phyloP scores from a whole-genome alignment of 1,140 invertebrate genomes.

The Aethina tumida region DNA sequence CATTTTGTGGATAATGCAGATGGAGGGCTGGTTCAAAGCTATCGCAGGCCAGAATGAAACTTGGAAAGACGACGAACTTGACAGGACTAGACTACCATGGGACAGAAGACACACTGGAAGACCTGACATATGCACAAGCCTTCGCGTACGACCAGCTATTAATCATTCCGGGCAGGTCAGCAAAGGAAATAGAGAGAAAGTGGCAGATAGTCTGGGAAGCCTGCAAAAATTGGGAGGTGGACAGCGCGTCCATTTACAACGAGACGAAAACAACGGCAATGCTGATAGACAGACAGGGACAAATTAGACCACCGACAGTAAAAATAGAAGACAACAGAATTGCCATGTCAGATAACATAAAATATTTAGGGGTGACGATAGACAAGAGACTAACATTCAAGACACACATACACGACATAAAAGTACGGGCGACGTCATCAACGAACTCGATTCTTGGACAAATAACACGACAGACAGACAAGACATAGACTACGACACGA shows the following conservation, averaged over 20 bases:
- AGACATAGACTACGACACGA: no score
- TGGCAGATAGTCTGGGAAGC: slow-evolving; percentile 8
- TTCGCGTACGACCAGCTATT: slow-evolving; percentile 17
- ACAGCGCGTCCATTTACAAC: slow-evolving; percentile 12
- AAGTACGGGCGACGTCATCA: no score
- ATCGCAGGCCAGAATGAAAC: slow-evolving; percentile 8
- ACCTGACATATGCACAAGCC: slow-evolving; percentile 7
- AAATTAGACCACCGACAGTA: slow-evolving; percentile 11
- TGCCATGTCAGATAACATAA: neutral
- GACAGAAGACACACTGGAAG: neutral
- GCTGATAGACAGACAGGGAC: slow-evolving; percentile 4
- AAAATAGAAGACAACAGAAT: slow-evolving; percentile 4
- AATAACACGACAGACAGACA: no score
- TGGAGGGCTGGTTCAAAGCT: slow-evolving; percentile 15
- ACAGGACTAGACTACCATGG: no score
- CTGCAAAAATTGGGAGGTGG: slow-evolving; percentile 1
- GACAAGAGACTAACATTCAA: slow-evolving; percentile 12
- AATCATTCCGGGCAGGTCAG: slow-evolving; percentile 9
- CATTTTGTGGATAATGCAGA: slow-evolving; percentile 13
- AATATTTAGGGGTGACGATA: slow-evolving; percentile 17
- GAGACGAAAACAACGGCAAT: slow-evolving; percentile 16
- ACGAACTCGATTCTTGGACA: no score
- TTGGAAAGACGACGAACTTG: neutral
- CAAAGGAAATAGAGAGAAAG: slow-evolving; percentile 7
- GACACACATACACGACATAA: no score